A percentile compares a stretch with the other conserved stretches of the same genome.
phyloP scores from a whole-genome alignment of 2,113 vertebrate species.

The Macrotus californicus region DNA sequence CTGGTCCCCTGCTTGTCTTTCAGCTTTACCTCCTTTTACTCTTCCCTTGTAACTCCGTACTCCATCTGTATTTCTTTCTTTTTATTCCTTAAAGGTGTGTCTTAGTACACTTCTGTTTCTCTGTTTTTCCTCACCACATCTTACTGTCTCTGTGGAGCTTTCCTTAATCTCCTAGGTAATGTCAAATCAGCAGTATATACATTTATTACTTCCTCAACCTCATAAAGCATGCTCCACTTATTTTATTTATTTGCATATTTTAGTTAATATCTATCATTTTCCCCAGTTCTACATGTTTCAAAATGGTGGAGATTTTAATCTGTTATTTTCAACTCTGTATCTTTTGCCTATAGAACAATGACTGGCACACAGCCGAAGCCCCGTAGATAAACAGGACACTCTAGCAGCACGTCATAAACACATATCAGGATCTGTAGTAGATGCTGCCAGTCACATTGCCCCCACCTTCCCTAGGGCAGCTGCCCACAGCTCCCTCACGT shows the following conservation, averaged over 20 bases:
- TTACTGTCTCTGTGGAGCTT: neutral
- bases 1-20: neutral
- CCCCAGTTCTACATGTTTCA: neutral
- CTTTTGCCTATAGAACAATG: neutral
- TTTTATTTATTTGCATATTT: neutral
- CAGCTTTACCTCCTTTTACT: neutral
- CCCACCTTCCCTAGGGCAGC: neutral
- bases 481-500: neutral
- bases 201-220: neutral
- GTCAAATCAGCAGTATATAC: neutral
- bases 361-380: neutral
- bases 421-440: neutral
- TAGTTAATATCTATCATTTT: neutral
- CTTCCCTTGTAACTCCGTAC: neutral
- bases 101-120: neutral
- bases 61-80: neutral
- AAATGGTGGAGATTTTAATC: neutral
- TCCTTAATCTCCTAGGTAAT: neutral
- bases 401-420: neutral
- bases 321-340: neutral
- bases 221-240: neutral
- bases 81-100: neutral
- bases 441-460: neutral
- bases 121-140: neutral
- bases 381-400: neutral